phyloP scores from a whole-genome alignment of 2,888 invertebrate species.

The Orthosia gothica region DNA sequence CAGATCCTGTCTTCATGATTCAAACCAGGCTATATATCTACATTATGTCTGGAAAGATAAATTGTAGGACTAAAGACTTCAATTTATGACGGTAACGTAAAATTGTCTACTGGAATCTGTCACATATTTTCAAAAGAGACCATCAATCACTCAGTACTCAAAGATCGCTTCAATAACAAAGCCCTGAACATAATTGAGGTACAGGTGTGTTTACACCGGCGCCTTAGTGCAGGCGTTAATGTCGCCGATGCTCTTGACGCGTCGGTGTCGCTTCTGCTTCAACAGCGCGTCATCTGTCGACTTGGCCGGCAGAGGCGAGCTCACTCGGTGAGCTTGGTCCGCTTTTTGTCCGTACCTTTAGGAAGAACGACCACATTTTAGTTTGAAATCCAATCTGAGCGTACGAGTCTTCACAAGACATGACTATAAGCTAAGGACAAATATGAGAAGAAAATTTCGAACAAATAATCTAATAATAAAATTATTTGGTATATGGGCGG shows the following conservation, averaged over 20 bases:
- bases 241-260: conserved; percentile 95
- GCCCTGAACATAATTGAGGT: conserved; percentile 34
- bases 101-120: not conserved
- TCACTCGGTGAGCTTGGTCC: conserved; percentile 88
- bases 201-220: conserved; percentile 77
- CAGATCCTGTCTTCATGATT: conserved; percentile 16
- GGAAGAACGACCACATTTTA: not conserved
- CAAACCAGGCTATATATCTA: conserved; percentile 23
- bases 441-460: not conserved
- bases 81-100: conserved; percentile 4
- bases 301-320: conserved; percentile 88
- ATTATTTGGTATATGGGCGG: not conserved
- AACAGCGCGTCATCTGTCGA: conserved; percentile 86
- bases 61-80: conserved; percentile 1
- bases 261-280: conserved; percentile 92
- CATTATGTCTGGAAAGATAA: conserved; percentile 9
- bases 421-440: not conserved
- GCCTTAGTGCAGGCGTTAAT: conserved; percentile 92
- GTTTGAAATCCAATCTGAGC: not conserved
- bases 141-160: not conserved
- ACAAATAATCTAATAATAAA: not conserved
- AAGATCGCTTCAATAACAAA: conserved; percentile 23
- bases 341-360: conserved; percentile 86
- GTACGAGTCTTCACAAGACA: too few relatives aligned
- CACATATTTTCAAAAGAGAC: not conserved